Evolutionary conservation across 2,888 invertebrate species (phyloP), one percentile per base, ranked within the genome.

Genomic region (Phyto melanocephala): DNA sequence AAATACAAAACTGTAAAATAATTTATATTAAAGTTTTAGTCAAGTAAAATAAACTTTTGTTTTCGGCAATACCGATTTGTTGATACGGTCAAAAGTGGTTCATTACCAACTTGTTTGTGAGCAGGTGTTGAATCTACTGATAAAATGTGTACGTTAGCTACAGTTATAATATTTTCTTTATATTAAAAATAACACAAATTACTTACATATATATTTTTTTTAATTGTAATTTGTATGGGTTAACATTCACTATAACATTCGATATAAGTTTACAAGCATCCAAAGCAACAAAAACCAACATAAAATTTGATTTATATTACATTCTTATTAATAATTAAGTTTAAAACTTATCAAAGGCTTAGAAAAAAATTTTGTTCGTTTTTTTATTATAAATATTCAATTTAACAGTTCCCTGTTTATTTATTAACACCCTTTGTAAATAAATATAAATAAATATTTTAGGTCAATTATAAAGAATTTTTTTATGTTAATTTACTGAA

Each of bases 381-480:
- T n/a, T n/a, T n/a, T 56, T 35, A 17, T 56, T 37, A 17, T 20
- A 22, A 35, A 42, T 33, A 15, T 70, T 28, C 42, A 70, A 28
- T 40, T 42, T 42, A 24, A 42, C 20, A 58, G 58, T 58, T 13
- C 24, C 40, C 22, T n/a, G 40, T 60, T 11, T 0, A 11, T n/a
- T 1, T 24, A 60, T 24, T 24, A 24, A 24, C 13, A 50, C 11
- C 37, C n/a, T n/a, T n/a, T n/a, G 42, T 15, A 60, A n/a, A 10
- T n/a, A 17, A 45, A 45, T 40, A 62, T 78, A 75, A 65, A 78
- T 56, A 72, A 63, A 68, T 68, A 68, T 76, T 80, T 35, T 72
- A 67, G 83, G 83, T 83, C 74, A 84, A 68, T 28, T 45, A 45
- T 33, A 63, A 42, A 76, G 74, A 81, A 60, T 42, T 10, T 62